These are phyloP conservation scores for Lepidotrigona ventralis DNA, from an alignment of 1,140 invertebrate genomes.

Conservation along the genomic window DNA sequence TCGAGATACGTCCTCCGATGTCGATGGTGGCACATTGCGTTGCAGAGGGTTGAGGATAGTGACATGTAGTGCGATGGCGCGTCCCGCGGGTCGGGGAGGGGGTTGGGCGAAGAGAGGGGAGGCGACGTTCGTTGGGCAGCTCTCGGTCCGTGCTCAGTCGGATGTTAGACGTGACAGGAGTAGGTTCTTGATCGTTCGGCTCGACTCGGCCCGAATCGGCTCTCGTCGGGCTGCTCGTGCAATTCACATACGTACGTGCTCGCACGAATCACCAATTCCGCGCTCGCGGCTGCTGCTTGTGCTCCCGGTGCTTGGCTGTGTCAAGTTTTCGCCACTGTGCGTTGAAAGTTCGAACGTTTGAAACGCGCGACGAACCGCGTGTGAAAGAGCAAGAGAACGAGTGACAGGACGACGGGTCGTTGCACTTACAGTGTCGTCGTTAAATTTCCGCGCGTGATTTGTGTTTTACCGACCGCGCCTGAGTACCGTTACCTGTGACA, in stretches of 20 bases:
- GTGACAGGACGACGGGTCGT: conserved; percentile 37
- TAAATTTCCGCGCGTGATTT: conserved; percentile 29
- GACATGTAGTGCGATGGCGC: conserved; percentile 42
- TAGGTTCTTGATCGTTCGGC: conserved; percentile 39
- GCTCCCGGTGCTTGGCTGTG: too few relatives aligned
- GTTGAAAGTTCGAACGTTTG: too few relatives aligned
- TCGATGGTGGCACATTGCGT: conserved; percentile 6
- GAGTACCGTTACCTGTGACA: conserved; percentile 44
- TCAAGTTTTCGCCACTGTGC: background rate
- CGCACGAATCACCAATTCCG: background rate
- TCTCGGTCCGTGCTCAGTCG: conserved; percentile 64
- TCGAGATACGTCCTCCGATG: conserved; percentile 4
- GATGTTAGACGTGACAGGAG: conserved; percentile 58
- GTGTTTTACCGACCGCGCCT: conserved; percentile 33
- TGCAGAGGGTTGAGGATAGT: conserved; percentile 45
- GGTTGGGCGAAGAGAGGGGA: background rate
- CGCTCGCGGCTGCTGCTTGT: background rate
- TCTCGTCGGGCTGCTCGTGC: conserved; percentile 32
- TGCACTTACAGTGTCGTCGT: conserved; percentile 26
- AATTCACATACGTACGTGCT: background rate
- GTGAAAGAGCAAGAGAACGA: background rate
- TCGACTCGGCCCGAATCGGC: conserved; percentile 50
- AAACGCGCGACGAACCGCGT: too few relatives aligned
- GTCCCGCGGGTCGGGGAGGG: background rate
- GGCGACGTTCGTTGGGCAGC: conserved; percentile 37